Percentiles rank a stretch among this genome's conserved stretches.
Evolutionary conservation across 2,797 vertebrate genomes (phyloP).

Genomic region (Fistularia tabacaria): DNA sequence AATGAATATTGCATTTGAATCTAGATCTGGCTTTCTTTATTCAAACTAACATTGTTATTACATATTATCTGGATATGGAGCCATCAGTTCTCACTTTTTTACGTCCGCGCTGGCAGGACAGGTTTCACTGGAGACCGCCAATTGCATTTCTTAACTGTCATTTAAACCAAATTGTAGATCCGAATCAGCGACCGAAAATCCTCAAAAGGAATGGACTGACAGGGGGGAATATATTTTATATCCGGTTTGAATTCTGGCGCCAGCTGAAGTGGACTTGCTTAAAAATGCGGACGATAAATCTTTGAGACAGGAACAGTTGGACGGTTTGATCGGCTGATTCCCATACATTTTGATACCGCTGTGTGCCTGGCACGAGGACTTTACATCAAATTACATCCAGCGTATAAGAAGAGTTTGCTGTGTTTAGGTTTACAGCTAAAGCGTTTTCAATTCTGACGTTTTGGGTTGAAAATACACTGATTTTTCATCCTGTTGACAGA

Average conservation of each 20-base stretch:
- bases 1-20: constrained; percentile 99
- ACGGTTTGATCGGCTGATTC: too few species aligned
- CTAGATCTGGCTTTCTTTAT: constrained; percentile 88
- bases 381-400: too few species aligned
- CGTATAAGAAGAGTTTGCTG: too few species aligned
- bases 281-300: constrained; percentile 33
- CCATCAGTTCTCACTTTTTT: constrained; percentile 92
- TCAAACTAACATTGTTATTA: constrained; percentile 99
- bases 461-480: too few species aligned
- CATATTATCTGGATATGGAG: constrained; percentile 94
- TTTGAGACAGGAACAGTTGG: too few species aligned
- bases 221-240: constrained; percentile 78
- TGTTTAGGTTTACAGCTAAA: too few species aligned
- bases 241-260: constrained; percentile 77
- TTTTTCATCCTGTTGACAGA: too few species aligned
- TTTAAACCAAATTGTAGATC: constrained; percentile 88
- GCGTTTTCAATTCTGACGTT: too few species aligned
- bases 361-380: too few species aligned
- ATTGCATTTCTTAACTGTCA: constrained; percentile 93
- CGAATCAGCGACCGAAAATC: constrained; percentile 78
- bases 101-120: constrained; percentile 86
- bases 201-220: constrained; percentile 80
- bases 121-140: constrained; percentile 87
- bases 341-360: too few species aligned
- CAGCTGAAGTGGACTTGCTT: constrained; percentile 47